phyloP scores from a whole-genome alignment of 2,888 invertebrate genomes.

The Drosophila anomalata region DNA sequence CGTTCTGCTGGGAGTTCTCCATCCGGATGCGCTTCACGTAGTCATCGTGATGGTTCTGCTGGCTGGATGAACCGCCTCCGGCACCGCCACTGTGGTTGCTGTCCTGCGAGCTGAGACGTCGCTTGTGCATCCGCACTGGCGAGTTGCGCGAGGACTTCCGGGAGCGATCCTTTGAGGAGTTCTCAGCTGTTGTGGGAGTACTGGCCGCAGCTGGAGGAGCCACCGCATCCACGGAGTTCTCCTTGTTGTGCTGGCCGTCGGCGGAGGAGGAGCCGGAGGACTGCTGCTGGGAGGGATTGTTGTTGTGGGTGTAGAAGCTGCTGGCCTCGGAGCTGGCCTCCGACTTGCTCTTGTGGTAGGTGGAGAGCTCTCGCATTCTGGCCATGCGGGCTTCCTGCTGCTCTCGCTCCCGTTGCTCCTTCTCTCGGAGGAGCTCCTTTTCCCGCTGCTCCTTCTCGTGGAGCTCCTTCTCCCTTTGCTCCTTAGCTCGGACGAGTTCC shows the following conservation, averaged over 20 bases:
- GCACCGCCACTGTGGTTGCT: constrained; percentile 80
- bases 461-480: constrained; percentile 77
- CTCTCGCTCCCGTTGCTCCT: constrained; percentile 66
- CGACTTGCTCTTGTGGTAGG: constrained; percentile 66
- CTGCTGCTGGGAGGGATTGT: constrained; percentile 27
- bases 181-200: constrained; percentile 7
- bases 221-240: constrained; percentile 61
- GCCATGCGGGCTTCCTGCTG: constrained; percentile 67
- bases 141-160: constrained; percentile 81
- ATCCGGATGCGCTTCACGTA: constrained; percentile 81
- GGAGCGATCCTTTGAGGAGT: constrained; percentile 69
- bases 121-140: constrained; percentile 85
- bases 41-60: constrained; percentile 72
- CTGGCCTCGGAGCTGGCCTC: constrained; percentile 63
- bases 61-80: constrained; percentile 19
- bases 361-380: constrained; percentile 72
- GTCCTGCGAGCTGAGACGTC: constrained; percentile 92
- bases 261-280: constrained; percentile 51
- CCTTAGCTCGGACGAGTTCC: constrained; percentile 77
- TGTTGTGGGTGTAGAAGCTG: constrained; percentile 61
- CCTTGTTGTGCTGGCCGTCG: constrained; percentile 76
- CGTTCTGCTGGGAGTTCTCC: constrained; percentile 57
- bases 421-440: constrained; percentile 75
- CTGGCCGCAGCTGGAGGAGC: constrained; percentile 1
- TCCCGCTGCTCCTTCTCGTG: constrained; percentile 40